Percentiles rank a stretch among this genome's conserved stretches.
phyloP scores from a whole-genome alignment of 1,140 invertebrate genomes.

The Tachypleus tridentatus region DNA sequence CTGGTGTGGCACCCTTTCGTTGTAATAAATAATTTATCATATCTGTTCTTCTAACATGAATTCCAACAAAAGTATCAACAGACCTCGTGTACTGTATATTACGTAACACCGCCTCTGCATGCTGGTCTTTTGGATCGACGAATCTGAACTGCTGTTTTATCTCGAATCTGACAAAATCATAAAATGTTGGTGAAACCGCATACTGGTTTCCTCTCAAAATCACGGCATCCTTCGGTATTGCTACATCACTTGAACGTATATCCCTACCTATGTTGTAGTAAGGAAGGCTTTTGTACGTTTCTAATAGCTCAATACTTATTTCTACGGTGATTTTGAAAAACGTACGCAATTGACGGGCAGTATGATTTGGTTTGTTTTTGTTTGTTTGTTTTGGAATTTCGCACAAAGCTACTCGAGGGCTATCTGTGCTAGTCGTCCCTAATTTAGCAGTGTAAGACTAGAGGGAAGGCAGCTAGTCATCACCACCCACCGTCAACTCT shows the following conservation, averaged over 20 bases:
- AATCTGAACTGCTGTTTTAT: background rate
- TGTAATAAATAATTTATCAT: too few species aligned
- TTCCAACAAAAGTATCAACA: conserved; percentile 38
- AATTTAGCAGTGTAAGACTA: too few species aligned
- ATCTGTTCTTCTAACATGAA: too few species aligned
- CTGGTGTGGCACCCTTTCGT: too few species aligned
- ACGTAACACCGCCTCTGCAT: background rate
- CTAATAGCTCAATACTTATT: background rate
- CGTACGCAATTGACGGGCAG: background rate
- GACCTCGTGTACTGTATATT: background rate
- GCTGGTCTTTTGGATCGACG: background rate
- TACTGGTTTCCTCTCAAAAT: background rate
- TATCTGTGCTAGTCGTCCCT: too few species aligned
- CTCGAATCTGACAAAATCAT: background rate
- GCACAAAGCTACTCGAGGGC: too few species aligned
- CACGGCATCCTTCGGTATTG: background rate
- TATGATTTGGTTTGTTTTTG: too few species aligned
- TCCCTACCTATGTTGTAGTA: background rate
- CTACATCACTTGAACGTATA: background rate
- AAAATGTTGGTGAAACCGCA: background rate
- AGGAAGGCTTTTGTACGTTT: background rate
- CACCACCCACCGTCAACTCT: too few species aligned
- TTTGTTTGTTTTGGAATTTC: too few species aligned
- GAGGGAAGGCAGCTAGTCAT: too few species aligned
- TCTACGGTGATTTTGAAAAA: background rate